Base-by-base conservation (phyloP, 1,140 invertebrate species). In the Leucophenga varia region DNA sequence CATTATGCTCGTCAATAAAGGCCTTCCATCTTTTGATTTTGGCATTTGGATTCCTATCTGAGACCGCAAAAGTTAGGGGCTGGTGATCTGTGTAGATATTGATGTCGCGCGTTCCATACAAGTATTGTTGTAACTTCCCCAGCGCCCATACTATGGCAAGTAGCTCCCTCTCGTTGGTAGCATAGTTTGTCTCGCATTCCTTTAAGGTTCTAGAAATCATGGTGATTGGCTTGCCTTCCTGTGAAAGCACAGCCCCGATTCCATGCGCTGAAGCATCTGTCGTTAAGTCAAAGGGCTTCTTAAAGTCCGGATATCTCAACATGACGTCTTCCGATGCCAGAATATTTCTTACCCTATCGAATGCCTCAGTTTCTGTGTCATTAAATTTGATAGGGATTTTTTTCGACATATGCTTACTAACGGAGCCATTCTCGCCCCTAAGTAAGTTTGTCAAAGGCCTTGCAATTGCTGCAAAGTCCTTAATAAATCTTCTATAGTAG, bases 11-110 rank as follows among this genome's bases (percentile, higher is more conserved):
- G 56, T 79, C 76, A 19, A 83, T 47, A 52, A 74, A 63, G 7
- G 81, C 21, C 40, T 74, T 49, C 81, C 81, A 84, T n/a, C 79
- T 51, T 2, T 77, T 63, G 13, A 83, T 52, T 55, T 76, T 54
- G 22, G 73, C 65, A 9, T 63, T 74, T 8, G 76, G 71, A 40
- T 81, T 76, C 56, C 77, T 80, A 2, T 77, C 56, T 13, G 55
- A 59, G 14, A 56, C 37, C 6, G 81, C 48, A 72, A 76, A 82
- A n/a, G n/a, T n/a, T n/a, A n/a, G n/a, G n/a, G n/a, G n/a, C n/a
- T n/a, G n/a, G n/a, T n/a, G n/a, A n/a, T n/a, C n/a, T n/a, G n/a
- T n/a, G n/a, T n/a, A n/a, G n/a, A n/a, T n/a, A n/a, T n/a, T n/a
- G n/a, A n/a, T n/a, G n/a, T n/a, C n/a, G n/a, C n/a, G n/a, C n/a